Base-by-base conservation (phyloP, 2,888 invertebrate genomes). In the Tiliacea aurago region DNA sequence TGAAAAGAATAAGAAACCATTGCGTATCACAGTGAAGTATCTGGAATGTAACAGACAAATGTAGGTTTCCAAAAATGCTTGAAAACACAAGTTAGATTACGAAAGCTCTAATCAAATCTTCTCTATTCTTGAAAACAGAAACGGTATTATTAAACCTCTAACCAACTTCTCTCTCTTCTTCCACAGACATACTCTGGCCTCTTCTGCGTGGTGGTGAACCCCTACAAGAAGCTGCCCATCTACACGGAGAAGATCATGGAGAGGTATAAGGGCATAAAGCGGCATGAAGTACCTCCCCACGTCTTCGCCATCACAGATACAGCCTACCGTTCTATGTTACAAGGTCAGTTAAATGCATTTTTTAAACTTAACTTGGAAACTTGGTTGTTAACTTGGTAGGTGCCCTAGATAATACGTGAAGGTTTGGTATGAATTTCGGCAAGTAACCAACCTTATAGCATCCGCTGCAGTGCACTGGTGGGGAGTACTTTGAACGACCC, bases 191-290 rank as follows among this genome's bases (percentile, higher is more conserved):
- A 99, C 96, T 99, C 99, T 86, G 99, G 99, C 85, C 98, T 99
- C 90, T 99, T 99, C 97, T 99, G 99, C 96, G 99, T 99, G 93
- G 99, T 99, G 90, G 99, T 99, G 88, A 99, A 99, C 96, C 99
- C 99, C 6, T 99, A 99, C 98, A 99, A 99, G 97, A 98, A 98
- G 96, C 97, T 99, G 93, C 99, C 99, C 81, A 99, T 99, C 95
- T 99, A 99, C 97, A 99, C 99, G 92, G 99, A 99, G 97, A 99
- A 99, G 97, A 99, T 99, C 89, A 99, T 99, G 98, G 99, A 99
- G 95, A 97, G 99, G 96, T 99, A 99, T 97, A 99, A 99, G 97
- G 99, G 99, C 89, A 99, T 99, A 97, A 99, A 99, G 96, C 97
- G 99, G 90, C 99, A 99, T 96, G 99, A 99, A 96, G 99, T 99